Percentiles rank a stretch among this genome's conserved stretches.
phyloP scores from a whole-genome alignment of 1,140 invertebrate species.

The Cotesia typhae region DNA sequence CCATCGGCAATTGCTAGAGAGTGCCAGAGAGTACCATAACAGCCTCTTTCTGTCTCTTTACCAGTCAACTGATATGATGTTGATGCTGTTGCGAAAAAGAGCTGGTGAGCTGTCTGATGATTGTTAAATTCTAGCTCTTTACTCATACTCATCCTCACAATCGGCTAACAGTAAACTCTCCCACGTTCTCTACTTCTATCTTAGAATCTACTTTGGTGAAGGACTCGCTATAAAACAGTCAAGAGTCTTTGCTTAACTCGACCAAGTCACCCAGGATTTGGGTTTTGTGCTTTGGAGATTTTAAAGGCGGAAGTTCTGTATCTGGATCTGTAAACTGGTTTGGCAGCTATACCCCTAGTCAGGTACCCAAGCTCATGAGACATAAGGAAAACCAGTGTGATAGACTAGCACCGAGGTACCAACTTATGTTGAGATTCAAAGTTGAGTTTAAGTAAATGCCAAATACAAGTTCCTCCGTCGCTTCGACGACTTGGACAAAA shows the following conservation, averaged over 20 bases:
- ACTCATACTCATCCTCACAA: constrained; percentile 27
- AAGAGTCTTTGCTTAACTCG: background rate
- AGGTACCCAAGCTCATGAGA: no score
- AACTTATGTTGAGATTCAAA: background rate
- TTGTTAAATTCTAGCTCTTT: no score
- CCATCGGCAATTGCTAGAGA: background rate
- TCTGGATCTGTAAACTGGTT: no score
- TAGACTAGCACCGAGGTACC: background rate
- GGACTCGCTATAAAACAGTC: background rate
- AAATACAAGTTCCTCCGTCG: constrained; percentile 39
- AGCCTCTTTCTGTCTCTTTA: background rate
- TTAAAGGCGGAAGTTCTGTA: no score
- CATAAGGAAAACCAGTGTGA: no score
- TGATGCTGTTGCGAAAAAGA: background rate
- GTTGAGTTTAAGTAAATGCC: constrained; percentile 13
- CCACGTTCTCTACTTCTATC: constrained; percentile 27
- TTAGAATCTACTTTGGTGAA: background rate
- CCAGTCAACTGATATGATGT: no score
- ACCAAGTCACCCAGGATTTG: no score
- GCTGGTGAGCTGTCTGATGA: background rate
- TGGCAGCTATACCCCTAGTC: no score
- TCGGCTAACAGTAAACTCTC: constrained; percentile 57
- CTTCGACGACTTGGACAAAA: constrained; percentile 50
- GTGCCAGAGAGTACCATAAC: constrained; percentile 5
- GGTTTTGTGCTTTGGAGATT: no score